phyloP scores from a whole-genome alignment of 1,140 invertebrate species.

The Atopsyche davidsoni region DNA sequence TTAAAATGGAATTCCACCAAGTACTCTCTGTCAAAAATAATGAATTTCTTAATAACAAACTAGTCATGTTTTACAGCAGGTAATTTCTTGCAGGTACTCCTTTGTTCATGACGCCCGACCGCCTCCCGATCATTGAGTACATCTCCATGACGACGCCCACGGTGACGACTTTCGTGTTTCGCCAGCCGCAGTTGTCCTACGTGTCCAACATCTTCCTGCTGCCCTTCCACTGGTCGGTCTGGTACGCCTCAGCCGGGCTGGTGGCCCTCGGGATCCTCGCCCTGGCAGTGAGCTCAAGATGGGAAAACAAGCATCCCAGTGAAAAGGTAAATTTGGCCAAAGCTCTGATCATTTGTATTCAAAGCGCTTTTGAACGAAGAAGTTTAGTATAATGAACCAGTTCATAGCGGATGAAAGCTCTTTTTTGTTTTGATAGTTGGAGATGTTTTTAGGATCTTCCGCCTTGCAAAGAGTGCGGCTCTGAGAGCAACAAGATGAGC shows the following conservation, averaged over 20 bases:
- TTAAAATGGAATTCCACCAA: too few species aligned
- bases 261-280: slow-evolving; percentile 37
- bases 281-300: slow-evolving; percentile 40
- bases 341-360: too few species aligned
- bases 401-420: too few species aligned
- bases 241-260: slow-evolving; percentile 50
- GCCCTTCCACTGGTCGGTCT: slow-evolving; percentile 55
- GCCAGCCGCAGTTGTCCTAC: slow-evolving; percentile 56
- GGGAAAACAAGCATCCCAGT: slow-evolving; percentile 34
- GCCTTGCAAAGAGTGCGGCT: slow-evolving; percentile 18
- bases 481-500: slow-evolving; percentile 34
- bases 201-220: slow-evolving; percentile 57
- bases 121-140: slow-evolving; percentile 51
- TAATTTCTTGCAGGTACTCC: slow-evolving; percentile 25
- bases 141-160: slow-evolving; percentile 56
- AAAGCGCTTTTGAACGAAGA: too few species aligned
- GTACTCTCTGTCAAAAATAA: too few species aligned
- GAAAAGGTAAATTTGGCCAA: too few species aligned
- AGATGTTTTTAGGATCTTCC: too few species aligned
- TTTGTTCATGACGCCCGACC: slow-evolving; percentile 42
- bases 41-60: too few species aligned
- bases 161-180: slow-evolving; percentile 54
- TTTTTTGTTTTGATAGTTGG: too few species aligned
- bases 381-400: background rate
- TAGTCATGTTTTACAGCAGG: background rate